phyloP scores from a whole-genome alignment of 1,140 invertebrate species.

The Probaryconus sp. region DNA sequence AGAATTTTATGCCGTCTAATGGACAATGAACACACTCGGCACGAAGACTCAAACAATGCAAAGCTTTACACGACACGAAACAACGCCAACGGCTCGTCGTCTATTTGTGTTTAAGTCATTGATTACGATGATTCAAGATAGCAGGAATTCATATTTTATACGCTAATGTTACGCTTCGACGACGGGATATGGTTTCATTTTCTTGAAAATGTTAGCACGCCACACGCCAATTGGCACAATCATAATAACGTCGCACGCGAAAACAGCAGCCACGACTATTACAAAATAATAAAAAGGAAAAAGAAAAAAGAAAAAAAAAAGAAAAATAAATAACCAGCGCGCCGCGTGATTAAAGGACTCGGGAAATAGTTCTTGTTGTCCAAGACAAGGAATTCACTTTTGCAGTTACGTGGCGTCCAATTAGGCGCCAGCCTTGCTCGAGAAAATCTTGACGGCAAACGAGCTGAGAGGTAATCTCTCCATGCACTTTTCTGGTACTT shows the following conservation, averaged over 20 bases:
- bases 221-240: too few species aligned
- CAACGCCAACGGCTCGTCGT: constrained; percentile 14
- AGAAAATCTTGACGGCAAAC: constrained; percentile 73
- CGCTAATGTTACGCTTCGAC: constrained; percentile 18
- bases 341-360: constrained; percentile 24
- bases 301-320: neutral
- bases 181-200: constrained; percentile 4
- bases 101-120: constrained; percentile 39
- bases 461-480: constrained; percentile 64
- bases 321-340: neutral
- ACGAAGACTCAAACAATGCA: constrained; percentile 53
- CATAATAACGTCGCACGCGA: too few species aligned
- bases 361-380: too few species aligned
- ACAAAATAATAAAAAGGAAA: neutral
- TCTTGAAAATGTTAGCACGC: too few species aligned
- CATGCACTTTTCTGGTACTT: constrained; percentile 62
- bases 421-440: constrained; percentile 63
- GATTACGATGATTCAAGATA: constrained; percentile 45
- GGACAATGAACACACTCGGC: constrained; percentile 66
- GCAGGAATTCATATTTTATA: constrained; percentile 42
- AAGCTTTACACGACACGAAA: constrained; percentile 50
- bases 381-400: too few species aligned
- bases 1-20: constrained; percentile 77
- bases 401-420: constrained; percentile 63
- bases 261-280: too few species aligned